Evolutionary conservation across 1,140 invertebrate species (phyloP), one percentile per base, ranked within the genome.

Genomic region (Zeugodacus cucurbitae): DNA sequence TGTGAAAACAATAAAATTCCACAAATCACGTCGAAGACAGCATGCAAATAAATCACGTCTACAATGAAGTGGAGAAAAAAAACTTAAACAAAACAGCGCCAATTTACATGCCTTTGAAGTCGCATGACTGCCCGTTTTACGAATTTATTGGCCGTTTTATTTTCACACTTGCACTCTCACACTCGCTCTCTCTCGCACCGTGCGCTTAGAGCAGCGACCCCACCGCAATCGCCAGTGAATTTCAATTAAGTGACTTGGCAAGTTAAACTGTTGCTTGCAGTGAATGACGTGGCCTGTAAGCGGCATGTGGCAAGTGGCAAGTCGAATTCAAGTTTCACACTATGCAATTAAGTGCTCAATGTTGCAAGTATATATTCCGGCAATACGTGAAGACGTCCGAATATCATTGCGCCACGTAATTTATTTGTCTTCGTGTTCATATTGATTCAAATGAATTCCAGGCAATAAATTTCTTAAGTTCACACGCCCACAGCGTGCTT

Each of bases 201-300:
- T 62, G 22, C 3, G 58, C 58, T 62, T 26, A 62, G 58, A 22
- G n/a, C 58, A 26, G 14, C 14, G 48, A 54, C 17, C 48, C 14
- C 48, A 17, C 48, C 4, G 48, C 48, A 54, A 54, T 32, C 62
- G 26, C 62, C 26, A 74, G 34, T n/a, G 67, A 74, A 74, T 8
- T 74, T 32, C 67, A 37, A 74, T 74, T 74, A 74, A 74, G 67
- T 74, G 67, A 74, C 67, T 67, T 67, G 64, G 64, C 64, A 67
- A 67, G 26, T 67, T 67, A 17, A 67, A 67, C 29, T 67, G 64
- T 67, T 67, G 64, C 64, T 32, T 29, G 64, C 64, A 32, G 29
- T 20, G 29, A 74, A 37, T 37, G 67, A 70, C 32, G 37, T 64
- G 67, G 6, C 7, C 22, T 5, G 58, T 7, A 5, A 59, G 22